Percentiles rank a stretch among this genome's conserved stretches.
These are phyloP conservation scores for Rhagonycha lutea DNA, from an alignment of 2,888 invertebrate species.

Conservation along the genomic window DNA sequence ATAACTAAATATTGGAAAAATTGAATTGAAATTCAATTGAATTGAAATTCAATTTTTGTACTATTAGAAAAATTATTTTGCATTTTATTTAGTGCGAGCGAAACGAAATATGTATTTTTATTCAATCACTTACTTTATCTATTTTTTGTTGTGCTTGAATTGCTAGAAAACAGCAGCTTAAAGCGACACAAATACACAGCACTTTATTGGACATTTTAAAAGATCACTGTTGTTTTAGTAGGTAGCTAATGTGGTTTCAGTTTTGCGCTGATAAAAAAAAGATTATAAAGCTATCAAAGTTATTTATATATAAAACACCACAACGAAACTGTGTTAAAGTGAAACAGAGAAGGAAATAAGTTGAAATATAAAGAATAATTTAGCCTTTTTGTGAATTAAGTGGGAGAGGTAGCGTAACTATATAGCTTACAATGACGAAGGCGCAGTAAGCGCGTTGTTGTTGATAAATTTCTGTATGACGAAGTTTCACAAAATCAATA, in stretches of 20 bases:
- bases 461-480: neutral
- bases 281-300: neutral
- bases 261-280: neutral
- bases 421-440: neutral
- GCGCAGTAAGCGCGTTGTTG: neutral
- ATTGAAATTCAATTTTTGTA: neutral
- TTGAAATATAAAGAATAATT: neutral
- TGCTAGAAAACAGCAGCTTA: neutral
- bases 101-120: neutral
- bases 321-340: neutral
- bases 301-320: neutral
- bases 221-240: neutral
- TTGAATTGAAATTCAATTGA: neutral
- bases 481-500: neutral
- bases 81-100: neutral
- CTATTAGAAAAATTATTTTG: neutral
- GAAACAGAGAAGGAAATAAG: neutral
- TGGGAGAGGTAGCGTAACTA: neutral
- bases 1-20: neutral
- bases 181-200: neutral
- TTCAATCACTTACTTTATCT: neutral
- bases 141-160: neutral
- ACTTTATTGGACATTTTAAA: neutral
- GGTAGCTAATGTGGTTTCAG: neutral
- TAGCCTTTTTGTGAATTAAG: neutral